Base-by-base conservation (phyloP, 2,113 vertebrate genomes). In the Urocolius indicus region DNA sequence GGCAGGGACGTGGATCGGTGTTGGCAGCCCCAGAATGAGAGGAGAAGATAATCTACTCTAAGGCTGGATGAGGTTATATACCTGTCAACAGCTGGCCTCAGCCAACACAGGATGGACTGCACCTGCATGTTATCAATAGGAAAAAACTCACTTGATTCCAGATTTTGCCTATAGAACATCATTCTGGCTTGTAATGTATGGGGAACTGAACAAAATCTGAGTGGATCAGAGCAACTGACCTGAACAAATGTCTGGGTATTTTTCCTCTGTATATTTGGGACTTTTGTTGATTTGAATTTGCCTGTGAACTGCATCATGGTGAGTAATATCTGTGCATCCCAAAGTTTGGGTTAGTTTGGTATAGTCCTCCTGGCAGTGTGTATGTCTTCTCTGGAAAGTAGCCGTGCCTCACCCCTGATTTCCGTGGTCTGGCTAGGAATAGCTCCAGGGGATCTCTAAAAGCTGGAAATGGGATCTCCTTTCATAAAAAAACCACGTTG, bases 1-100 rank as follows among this genome's bases (percentile, higher is more conserved):
- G 3, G 16, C 58, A 21, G 52, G 21, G 30, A 4, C 13, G 3
- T 1, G 6, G 51, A 5, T 11, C 4, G 10, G 8, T 10, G 16
- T 74, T 62, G 69, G 65, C 4, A 9, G 69, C 23, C 49, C 29
- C 55, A 4, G 4, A 41, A 54, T 23, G 32, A 5, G 34, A 54
- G 23, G 15, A 22, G 32, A 67, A 72, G 38, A 30, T 55, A 19
- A 23, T 87, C 93, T 54, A 51, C 63, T 77, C 32, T n/a, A 52
- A 29, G 48, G 24, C 34, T 67, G 77, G 30, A 34, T 66, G 45
- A 86, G 67, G 38, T 17, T 2, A 84, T 24, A 36, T 46, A 49
- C 29, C n/a, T 29, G 57, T 24, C 77, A 55, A 51, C 84, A 76
- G 46, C 38, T 77, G 81, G 46, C 69, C 27, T 21, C 27, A 2